Evolutionary conservation across 1,140 invertebrate species (phyloP).

Genomic region (Drosophila carrolli): DNA sequence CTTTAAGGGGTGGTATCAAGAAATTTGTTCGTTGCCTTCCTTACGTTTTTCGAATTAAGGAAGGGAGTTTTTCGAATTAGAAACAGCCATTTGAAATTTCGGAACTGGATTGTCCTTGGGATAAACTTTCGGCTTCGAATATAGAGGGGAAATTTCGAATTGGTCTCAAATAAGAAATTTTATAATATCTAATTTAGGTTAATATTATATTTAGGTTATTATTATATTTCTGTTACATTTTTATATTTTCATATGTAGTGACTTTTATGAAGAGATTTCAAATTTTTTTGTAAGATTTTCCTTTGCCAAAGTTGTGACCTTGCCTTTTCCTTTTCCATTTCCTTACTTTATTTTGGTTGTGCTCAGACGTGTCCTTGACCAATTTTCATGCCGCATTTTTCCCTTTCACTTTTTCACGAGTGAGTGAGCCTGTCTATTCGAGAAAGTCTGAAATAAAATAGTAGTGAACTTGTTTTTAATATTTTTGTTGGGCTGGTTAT

Average conservation of each 20-base stretch:
- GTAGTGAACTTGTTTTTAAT: too few species aligned
- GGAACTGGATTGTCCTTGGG: background rate
- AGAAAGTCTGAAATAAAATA: too few species aligned
- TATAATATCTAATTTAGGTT: too few species aligned
- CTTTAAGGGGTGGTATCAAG: conserved; percentile 14
- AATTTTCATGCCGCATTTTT: conserved; percentile 46
- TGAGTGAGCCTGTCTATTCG: background rate
- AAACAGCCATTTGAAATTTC: background rate
- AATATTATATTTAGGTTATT: too few species aligned
- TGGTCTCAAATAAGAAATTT: too few species aligned
- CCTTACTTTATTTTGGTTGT: conserved; percentile 9
- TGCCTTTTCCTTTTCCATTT: background rate
- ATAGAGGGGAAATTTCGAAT: background rate
- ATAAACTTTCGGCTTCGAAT: background rate
- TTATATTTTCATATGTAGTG: background rate
- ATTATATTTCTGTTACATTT: too few species aligned
- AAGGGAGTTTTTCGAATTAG: conserved; percentile 16
- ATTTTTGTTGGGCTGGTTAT: too few species aligned
- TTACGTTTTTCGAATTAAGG: conserved; percentile 18
- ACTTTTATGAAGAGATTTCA: conserved; percentile 7
- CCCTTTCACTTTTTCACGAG: background rate
- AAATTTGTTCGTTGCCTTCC: background rate
- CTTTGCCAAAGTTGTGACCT: conserved; percentile 11
- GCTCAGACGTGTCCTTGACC: conserved; percentile 63
- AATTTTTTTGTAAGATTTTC: conserved; percentile 6